Evolutionary conservation across 2,797 vertebrate species (phyloP).

Genomic region (Chelmon rostratus): DNA sequence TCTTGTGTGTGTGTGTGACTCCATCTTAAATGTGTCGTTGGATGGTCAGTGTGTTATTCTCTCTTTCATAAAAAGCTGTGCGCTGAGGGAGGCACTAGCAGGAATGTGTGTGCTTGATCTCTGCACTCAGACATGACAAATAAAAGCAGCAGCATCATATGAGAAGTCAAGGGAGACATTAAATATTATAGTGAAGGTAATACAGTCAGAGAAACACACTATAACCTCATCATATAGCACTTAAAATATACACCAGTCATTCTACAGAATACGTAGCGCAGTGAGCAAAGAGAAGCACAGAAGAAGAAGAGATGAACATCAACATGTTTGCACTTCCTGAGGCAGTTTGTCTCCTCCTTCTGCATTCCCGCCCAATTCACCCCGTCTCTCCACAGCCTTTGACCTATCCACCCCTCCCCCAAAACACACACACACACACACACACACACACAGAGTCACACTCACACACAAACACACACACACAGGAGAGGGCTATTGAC

Average conservation of each 20-base stretch:
- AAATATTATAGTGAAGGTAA: neutral
- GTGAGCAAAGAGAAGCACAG: neutral
- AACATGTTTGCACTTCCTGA: neutral
- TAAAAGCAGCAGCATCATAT: neutral
- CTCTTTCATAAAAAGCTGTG: neutral
- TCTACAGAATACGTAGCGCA: too few relatives aligned
- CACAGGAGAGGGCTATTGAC: constrained; percentile 20
- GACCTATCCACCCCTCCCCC: constrained; percentile 69
- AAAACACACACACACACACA: constrained; percentile 53
- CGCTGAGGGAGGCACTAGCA: neutral
- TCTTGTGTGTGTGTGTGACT: neutral
- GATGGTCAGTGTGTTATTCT: neutral
- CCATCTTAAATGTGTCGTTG: neutral
- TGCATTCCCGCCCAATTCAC: constrained; percentile 57
- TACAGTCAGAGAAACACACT: neutral
- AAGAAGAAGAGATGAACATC: constrained; percentile 24
- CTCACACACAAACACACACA: constrained; percentile 45
- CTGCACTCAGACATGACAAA: neutral
- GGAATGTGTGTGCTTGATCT: neutral
- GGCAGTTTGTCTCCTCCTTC: constrained; percentile 50
- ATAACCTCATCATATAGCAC: neutral
- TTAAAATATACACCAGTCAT: neutral
- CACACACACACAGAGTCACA: constrained; percentile 50
- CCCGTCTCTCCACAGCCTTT: constrained; percentile 62
- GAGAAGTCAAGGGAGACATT: too few relatives aligned